Percentiles rank a stretch among this genome's conserved stretches.
These are phyloP conservation scores for Ambastaia sidthimunki DNA, from an alignment of 2,797 vertebrate genomes.

Conservation along the genomic window DNA sequence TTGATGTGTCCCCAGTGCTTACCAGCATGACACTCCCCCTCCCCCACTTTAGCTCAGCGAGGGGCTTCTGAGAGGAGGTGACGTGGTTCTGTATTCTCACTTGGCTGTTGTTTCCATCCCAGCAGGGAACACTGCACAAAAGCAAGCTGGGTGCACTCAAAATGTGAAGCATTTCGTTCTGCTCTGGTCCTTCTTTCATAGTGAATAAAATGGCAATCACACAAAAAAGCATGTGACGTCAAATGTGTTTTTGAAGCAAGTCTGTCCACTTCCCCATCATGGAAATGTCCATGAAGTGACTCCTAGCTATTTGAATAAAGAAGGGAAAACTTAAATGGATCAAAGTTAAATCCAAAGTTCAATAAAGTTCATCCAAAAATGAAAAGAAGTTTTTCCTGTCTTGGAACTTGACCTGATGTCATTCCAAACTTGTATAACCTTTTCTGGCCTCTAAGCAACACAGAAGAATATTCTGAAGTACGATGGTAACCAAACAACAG, in stretches of 20 bases:
- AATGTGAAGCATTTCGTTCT: conserved; percentile 4
- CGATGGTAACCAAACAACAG: no score
- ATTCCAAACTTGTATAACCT: no score
- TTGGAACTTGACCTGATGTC: no score
- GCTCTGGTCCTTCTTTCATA: neutral
- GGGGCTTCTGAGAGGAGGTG: neutral
- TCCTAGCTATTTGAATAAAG: neutral
- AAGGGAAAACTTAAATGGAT: neutral
- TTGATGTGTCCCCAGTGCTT: neutral
- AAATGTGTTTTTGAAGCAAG: neutral
- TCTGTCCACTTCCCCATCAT: neutral
- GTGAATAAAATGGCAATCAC: neutral
- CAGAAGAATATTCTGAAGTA: no score
- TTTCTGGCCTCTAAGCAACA: no score
- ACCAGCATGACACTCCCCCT: neutral
- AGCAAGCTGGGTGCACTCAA: neutral
- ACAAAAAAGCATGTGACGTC: neutral
- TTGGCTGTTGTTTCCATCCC: neutral
- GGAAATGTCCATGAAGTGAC: neutral
- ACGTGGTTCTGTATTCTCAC: conserved; percentile 2
- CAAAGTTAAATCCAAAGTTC: no score
- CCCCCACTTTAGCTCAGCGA: neutral
- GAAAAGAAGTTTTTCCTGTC: no score
- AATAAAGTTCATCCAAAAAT: no score
- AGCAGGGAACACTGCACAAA: conserved; percentile 1